Evolutionary conservation across 2,797 vertebrate species (phyloP), one percentile per base, ranked within the genome.

Genomic region (Falco cherrug): DNA sequence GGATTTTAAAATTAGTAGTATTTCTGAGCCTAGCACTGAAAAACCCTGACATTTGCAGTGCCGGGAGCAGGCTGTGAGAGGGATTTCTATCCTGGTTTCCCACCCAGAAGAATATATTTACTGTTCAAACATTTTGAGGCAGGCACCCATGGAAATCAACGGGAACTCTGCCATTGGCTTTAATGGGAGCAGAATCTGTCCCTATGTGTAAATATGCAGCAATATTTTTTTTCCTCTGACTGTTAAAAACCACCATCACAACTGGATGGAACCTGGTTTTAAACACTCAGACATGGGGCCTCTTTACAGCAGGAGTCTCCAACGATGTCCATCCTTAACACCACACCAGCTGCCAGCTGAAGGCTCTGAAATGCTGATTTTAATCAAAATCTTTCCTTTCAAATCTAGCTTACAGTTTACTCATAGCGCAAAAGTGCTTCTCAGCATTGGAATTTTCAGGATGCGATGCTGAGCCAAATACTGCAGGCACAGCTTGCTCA

Each of bases 381-480:
- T 88, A 95, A 94, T 97, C 95, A 87, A 88, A 93, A 90, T 91
- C 73, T 64, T 90, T 94, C 96, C 95, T 95, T 95, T 97, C 95
- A 96, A 94, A 95, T 94, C 77, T 51, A 75, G 76, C 90, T 97
- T 83, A 84, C 93, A 95, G 95, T 94, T 96, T 95, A 97, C 95
- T 97, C 92, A 89, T 35, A 87, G 90, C 6, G 91, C 94, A 97
- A 39, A 97, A 96, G 95, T 93, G 95, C 96, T 97, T 93, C 96
- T 97, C 87, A 47, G 82, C 95, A 45, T 79, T 96, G 94, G 94
- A 96, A 96, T 97, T 97, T 95, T 96, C 97, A 95, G 96, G 96
- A 95, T 96, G 94, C 87, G 56, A 61, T 56, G 78, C 90, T 8
- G 65, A 57, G 98, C 97, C 98, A 97, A 97, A 94, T 65, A 14